These are phyloP conservation scores for Pantala flavescens DNA, from an alignment of 1,140 invertebrate genomes.

Conservation along the genomic window DNA sequence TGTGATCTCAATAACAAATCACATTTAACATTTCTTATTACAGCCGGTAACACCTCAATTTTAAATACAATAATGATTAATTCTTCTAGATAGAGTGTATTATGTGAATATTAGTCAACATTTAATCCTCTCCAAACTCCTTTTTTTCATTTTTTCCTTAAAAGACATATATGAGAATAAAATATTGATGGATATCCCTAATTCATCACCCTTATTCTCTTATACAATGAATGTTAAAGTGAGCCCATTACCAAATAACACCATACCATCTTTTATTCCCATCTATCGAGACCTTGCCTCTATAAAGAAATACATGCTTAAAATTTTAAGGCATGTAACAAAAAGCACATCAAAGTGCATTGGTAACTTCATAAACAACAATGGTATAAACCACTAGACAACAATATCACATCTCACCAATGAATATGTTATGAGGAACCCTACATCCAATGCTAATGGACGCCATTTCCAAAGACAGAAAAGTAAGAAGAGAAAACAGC, in stretches of 20 bases:
- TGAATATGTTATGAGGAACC: constrained; percentile 21
- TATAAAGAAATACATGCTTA: background rate
- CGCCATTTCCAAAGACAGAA: constrained; percentile 16
- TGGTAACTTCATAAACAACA: constrained; percentile 23
- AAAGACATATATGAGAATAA: constrained; percentile 1
- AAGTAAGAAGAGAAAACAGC: constrained; percentile 12
- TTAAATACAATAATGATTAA: constrained; percentile 9
- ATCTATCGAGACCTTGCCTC: background rate
- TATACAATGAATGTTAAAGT: constrained; percentile 4
- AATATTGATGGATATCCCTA: constrained; percentile 10
- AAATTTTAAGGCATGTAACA: constrained; percentile 11
- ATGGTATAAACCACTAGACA: constrained; percentile 16
- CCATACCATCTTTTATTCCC: background rate
- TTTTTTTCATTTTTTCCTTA: constrained; percentile 11
- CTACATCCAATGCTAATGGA: constrained; percentile 19
- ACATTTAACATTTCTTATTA: constrained; percentile 1
- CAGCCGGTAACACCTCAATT: constrained; percentile 1
- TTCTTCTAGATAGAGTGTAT: background rate
- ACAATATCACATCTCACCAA: constrained; percentile 24
- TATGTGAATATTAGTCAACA: constrained; percentile 8
- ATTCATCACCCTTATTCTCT: background rate
- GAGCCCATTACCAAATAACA: constrained; percentile 5
- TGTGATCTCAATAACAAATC: background rate
- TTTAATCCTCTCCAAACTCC: constrained; percentile 1
- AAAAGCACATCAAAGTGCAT: constrained; percentile 20